Conservation (phyloP, 1,140 invertebrate species). For the fruit fly (Drosophila melanogaster) region DNA sequence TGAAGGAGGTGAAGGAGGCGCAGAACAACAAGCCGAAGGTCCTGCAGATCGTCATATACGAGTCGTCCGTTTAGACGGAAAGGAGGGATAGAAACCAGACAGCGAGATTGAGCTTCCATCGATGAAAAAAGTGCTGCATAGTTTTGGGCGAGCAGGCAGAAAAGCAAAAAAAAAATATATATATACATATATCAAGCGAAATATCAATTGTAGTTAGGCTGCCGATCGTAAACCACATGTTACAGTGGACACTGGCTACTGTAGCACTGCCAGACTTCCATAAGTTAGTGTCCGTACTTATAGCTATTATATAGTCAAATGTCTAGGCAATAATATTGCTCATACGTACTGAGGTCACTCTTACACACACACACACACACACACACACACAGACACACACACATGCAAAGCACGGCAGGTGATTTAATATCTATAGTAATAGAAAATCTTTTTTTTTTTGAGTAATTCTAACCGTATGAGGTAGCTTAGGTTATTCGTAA, state of each 20-base stretch:
- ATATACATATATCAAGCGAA: slow-evolving; percentile 31
- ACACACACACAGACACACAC: slow-evolving; percentile 4
- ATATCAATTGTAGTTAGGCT: slow-evolving; percentile 62
- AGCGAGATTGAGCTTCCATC: slow-evolving; percentile 37
- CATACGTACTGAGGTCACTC: slow-evolving; percentile 65
- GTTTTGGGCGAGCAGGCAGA: slow-evolving; percentile 13
- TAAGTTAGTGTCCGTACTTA: slow-evolving; percentile 47
- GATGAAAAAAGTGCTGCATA: slow-evolving; percentile 28
- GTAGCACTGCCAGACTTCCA: slow-evolving; percentile 59
- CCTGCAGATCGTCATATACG: slow-evolving; percentile 94
- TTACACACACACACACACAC: background rate
- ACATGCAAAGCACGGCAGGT: background rate
- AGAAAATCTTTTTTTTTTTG: slow-evolving; percentile 55
- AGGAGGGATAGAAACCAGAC: background rate
- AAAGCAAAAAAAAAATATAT: background rate
- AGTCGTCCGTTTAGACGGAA: slow-evolving; percentile 90
- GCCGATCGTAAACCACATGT: slow-evolving; percentile 16
- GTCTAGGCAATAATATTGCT: slow-evolving; percentile 72
- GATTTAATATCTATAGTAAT: slow-evolving; percentile 25
- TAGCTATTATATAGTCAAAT: slow-evolving; percentile 66
- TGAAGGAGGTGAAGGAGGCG: slow-evolving; percentile 85
- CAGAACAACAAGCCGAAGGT: slow-evolving; percentile 86
- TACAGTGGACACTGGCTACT: slow-evolving; percentile 31
- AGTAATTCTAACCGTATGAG: slow-evolving; percentile 15
- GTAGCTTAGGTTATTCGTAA: slow-evolving; percentile 45